Base-by-base conservation (phyloP, 2,888 invertebrate genomes). In the Drosophila mayaguana region DNA sequence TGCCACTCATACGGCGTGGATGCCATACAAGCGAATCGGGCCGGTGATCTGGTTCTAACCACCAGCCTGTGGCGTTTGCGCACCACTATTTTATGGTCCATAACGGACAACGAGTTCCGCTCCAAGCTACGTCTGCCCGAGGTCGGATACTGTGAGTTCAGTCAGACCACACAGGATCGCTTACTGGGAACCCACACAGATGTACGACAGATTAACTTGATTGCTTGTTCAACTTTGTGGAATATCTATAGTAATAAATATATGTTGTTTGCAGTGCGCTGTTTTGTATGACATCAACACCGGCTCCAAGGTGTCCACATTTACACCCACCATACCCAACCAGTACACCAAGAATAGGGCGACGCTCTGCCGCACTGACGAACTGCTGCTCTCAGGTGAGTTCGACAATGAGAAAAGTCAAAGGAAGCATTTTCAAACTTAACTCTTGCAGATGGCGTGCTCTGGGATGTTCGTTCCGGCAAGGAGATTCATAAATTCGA, bases 401-500 rank as follows among this genome's bases (percentile, higher is more conserved):
- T 48, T 40, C 5, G 14, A 0, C 1, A 20, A 1, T 2, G 8
- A 7, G 3, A 34, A 16, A 25, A 42, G 45, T 16, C 28, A 12
- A 25, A 34, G 12, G 20, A 22, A 36, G 40, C 42, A 50, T 22
- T 43, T 51, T 60, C 34, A 9, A 25, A 2, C 11, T 53, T 18
- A 48, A 8, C 12, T 80, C 78, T 80, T 93, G 11, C 46, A 94
- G 99, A 99, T 92, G 99, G 99, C 43, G 98, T 99, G 0, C 93
- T 99, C 0, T 99, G 98, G 96, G 99, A 99, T 92, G 96, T 98
- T 11, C 95, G 96, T 81, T 95, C 96, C 0, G 96, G 96, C 22
- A 97, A 96, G 89, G 96, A 97, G 81, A 96, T 99, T 51, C 98
- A 99, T 93, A 98, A 99, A 92, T 97, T 99, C 91, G 99, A 99